Percentiles rank a stretch among this genome's conserved stretches.
Evolutionary conservation across 2,888 invertebrate genomes (phyloP).

Genomic region (Zaprionus lineosus): DNA sequence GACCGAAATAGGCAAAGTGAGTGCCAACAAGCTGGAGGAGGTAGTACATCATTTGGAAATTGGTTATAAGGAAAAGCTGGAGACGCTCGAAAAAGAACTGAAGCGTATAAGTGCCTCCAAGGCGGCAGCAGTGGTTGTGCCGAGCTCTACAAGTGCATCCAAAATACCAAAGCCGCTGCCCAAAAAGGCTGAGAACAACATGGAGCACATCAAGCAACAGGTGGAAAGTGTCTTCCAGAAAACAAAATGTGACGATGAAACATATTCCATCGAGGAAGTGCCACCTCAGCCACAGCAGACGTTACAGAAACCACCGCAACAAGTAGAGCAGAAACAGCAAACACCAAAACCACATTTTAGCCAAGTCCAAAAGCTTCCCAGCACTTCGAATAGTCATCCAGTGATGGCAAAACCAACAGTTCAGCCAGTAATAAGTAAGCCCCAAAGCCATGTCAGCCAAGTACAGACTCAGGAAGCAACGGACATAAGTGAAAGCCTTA

Average conservation of each 20-base stretch:
- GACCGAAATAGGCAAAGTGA: conserved; percentile 71
- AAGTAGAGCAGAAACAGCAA: neutral
- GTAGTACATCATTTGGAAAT: conserved; percentile 69
- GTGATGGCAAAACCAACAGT: conserved; percentile 37
- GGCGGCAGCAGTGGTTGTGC: neutral
- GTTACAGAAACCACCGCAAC: too few relatives aligned
- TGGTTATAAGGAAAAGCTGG: conserved; percentile 73
- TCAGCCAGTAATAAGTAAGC: neutral
- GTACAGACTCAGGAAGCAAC: conserved; percentile 50
- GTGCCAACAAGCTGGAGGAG: conserved; percentile 68
- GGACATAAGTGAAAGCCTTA: conserved; percentile 71
- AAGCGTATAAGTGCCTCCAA: conserved; percentile 33
- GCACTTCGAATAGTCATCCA: conserved; percentile 51
- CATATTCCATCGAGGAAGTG: conserved; percentile 62
- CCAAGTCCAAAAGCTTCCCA: conserved; percentile 36
- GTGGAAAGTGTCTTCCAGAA: conserved; percentile 62
- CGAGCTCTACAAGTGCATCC: conserved; percentile 8
- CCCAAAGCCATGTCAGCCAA: neutral
- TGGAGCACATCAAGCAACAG: conserved; percentile 53
- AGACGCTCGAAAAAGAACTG: conserved; percentile 68
- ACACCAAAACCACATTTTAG: conserved; percentile 10
- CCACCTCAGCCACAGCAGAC: neutral
- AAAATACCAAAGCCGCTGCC: conserved; percentile 61
- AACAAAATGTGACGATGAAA: conserved; percentile 58
- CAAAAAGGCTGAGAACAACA: conserved; percentile 29